phyloP scores from a whole-genome alignment of 2,113 vertebrate genomes.

The Eulemur rufifrons region DNA sequence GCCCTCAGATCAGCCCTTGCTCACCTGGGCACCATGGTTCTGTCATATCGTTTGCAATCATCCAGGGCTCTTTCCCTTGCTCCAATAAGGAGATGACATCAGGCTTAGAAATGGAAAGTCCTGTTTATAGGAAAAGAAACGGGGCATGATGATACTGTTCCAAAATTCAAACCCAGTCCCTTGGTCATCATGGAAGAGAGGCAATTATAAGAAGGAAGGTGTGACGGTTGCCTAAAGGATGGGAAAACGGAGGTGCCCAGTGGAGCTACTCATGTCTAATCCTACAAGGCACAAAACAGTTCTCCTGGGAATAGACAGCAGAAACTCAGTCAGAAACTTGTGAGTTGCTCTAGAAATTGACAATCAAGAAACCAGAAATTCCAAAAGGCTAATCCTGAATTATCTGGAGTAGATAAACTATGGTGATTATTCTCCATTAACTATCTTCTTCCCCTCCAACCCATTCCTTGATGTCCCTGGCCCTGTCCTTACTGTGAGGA shows the following conservation, averaged over 20 bases:
- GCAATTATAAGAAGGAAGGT: background rate
- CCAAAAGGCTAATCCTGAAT: background rate
- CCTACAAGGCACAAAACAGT: background rate
- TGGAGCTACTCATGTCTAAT: background rate
- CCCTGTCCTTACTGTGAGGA: background rate
- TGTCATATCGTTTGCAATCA: slow-evolving; percentile 24
- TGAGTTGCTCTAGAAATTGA: background rate
- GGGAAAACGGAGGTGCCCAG: background rate
- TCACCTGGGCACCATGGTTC: slow-evolving; percentile 50
- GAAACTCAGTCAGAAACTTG: background rate
- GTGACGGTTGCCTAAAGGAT: background rate
- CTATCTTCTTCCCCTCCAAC: background rate
- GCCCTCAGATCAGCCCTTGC: background rate
- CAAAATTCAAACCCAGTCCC: background rate
- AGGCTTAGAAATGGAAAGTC: slow-evolving; percentile 70
- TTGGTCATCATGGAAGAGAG: background rate
- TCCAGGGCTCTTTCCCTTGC: slow-evolving; percentile 73
- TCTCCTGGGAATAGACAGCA: background rate
- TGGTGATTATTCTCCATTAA: background rate
- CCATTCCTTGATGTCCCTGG: background rate
- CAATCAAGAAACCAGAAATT: background rate
- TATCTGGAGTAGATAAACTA: background rate
- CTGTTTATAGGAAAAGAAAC: slow-evolving; percentile 61
- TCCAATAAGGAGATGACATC: slow-evolving; percentile 69
- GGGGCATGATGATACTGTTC: background rate